Evolutionary conservation across 2,113 vertebrate species (phyloP), one percentile per base, ranked within the genome.

Genomic region (Anarhynchus alexandrinus): DNA sequence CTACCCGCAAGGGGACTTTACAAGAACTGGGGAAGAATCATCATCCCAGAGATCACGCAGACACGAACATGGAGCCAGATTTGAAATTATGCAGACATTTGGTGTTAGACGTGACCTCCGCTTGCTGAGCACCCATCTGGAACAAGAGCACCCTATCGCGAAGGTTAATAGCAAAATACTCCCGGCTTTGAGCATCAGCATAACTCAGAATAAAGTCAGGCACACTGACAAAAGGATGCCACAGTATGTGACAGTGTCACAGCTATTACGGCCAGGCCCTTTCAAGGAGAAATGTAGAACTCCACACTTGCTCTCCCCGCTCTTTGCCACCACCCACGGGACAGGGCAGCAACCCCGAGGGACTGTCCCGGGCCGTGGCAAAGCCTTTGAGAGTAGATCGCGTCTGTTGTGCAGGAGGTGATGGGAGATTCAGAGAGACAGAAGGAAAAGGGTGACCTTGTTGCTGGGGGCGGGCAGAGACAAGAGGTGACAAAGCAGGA

Each of bases 241-340:
- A 12, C 47, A 3, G 29, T 1, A 15, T 1, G 6, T 2, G 5
- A 42, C 72, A 49, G 19, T 4, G 2, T 43, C 52, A 30, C 54
- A 12, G 5, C 5, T 42, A 26, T 6, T 5, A 45, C 0, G 4
- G 52, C 42, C 1, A 0, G 0, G 4, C 25, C 2, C 15, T 22
- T 55, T 7, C 49, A 54, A 79, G 30, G 26, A 67, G 47, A 64
- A 71, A 87, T 1, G 3, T 0, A 21, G 11, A 85, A 38, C 59
- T 58, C 36, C 18, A 16, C 1, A 3, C 18, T 9, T n/a, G 11
- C 30, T 36, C 34, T 32, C 38, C 3, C 3, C 40, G 23, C 6
- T 21, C 59, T 43, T 42, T 74, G 49, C 34, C 71, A 42, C 14
- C 40, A 38, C 4, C 21, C 45, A 15, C 0, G 15, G 49, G 47